Percentiles rank a stretch among this genome's conserved stretches.
Conservation (phyloP, 2,113 vertebrate species). For the cattle (Bos taurus) region ARS-UCD2.0 NC_037328.1:68845501-68846000, state of each 20-base stretch:
- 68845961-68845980: background rate
- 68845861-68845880: background rate
- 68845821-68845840: background rate
- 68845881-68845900: background rate
- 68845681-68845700: background rate
- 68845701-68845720: background rate
- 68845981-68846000: background rate
- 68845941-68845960: background rate
- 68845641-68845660: background rate
- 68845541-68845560: background rate
- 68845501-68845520: background rate
- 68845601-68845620: background rate
- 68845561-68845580: background rate
- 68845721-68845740: background rate
- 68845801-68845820: background rate
- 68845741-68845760: background rate
- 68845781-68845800: background rate
- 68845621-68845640: conserved; percentile 14
- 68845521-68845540: background rate
- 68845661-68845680: background rate
- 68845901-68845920: background rate
- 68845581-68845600: conserved; percentile 8
- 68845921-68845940: conserved; percentile 2
- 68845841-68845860: background rate
- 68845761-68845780: conserved; percentile 26